Conservation (phyloP, 2,888 invertebrate species). For the Chloroclysta siterata region DNA sequence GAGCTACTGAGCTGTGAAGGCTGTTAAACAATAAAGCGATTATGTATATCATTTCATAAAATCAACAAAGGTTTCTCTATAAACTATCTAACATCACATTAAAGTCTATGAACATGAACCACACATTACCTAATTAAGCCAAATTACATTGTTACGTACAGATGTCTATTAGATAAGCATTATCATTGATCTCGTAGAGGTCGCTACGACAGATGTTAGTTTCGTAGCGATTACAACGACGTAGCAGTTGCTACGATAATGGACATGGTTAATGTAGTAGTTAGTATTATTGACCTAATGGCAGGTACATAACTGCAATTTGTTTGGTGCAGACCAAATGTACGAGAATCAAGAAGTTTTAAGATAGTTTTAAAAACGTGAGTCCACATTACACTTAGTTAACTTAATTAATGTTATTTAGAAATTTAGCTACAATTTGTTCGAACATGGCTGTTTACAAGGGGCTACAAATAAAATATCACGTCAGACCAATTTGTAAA, state of each 20-base stretch:
- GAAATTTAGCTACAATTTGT: too few relatives aligned
- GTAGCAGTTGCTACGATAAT: conserved; percentile 4
- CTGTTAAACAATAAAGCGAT: too few relatives aligned
- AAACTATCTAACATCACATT: not conserved
- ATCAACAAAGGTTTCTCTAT: not conserved
- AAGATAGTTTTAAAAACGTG: too few relatives aligned
- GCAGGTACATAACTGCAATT: not conserved
- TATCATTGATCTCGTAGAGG: conserved; percentile 5
- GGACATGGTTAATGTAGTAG: not conserved
- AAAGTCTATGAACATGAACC: not conserved
- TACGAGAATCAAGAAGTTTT: not conserved
- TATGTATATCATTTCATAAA: too few relatives aligned
- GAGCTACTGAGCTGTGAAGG: too few relatives aligned
- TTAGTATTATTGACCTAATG: not conserved
- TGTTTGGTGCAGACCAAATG: not conserved
- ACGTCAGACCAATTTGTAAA: too few relatives aligned
- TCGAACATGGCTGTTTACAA: too few relatives aligned
- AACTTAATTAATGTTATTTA: too few relatives aligned
- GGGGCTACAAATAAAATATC: too few relatives aligned
- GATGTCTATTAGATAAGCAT: not conserved
- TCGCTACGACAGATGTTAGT: not conserved
- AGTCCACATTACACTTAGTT: too few relatives aligned
- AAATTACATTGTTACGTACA: not conserved
- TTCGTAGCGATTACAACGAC: conserved; percentile 1
- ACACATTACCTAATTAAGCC: not conserved